A percentile compares a stretch with the other conserved stretches of the same genome.
Evolutionary conservation across 2,113 vertebrate genomes (phyloP).

Genomic region (Myanophis thanlyinensis): DNA sequence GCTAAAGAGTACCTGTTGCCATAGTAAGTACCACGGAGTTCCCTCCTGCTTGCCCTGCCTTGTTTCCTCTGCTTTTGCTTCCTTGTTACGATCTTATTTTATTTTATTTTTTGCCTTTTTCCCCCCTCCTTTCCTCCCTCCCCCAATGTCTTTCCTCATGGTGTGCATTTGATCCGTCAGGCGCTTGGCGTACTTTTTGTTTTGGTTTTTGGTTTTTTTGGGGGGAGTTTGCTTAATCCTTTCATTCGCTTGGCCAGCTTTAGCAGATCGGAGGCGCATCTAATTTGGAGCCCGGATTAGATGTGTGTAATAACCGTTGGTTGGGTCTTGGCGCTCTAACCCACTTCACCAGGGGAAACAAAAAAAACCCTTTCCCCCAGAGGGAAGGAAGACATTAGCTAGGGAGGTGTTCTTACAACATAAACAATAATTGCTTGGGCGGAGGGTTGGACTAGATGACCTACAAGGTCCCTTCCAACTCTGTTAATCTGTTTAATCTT

Average conservation of each 20-base stretch:
- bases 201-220: no score
- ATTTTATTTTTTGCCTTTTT: background rate
- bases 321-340: background rate
- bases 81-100: constrained; percentile 9
- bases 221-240: constrained; percentile 2
- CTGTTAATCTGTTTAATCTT: no score
- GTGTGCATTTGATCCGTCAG: constrained; percentile 29
- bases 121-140: constrained; percentile 47
- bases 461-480: no score
- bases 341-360: background rate
- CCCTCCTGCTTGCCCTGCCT: constrained; percentile 30
- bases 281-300: background rate
- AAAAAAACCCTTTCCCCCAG: background rate
- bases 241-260: constrained; percentile 22
- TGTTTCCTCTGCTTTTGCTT: no score
- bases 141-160: constrained; percentile 56
- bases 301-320: constrained; percentile 12
- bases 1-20: constrained; percentile 99
- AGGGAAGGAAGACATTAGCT: background rate
- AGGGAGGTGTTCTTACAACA: background rate
- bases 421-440: no score
- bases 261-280: background rate
- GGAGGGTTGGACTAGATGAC: no score
- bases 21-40: constrained; percentile 95
- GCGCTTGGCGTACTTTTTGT: background rate